Percentiles rank a stretch among this genome's conserved stretches.
Conservation (phyloP, 1,140 invertebrate species). For the Mactra quadrangularis region DNA sequence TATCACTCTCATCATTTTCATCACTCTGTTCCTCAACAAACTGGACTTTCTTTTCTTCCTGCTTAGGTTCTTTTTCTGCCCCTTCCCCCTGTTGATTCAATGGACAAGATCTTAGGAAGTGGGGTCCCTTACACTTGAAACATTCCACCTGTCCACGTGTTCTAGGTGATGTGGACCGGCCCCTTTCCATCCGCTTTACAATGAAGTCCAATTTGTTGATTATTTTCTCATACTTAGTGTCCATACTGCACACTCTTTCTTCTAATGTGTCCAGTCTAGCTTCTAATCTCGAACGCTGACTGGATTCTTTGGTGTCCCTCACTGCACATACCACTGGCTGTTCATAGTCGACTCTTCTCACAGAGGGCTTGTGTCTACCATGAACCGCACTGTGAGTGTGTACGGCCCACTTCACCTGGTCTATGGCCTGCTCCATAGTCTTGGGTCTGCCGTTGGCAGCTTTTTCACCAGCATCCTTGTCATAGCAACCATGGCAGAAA, state of each 20-base stretch:
- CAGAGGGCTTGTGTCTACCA: not conserved
- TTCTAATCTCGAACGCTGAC: not conserved
- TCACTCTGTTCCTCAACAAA: not conserved
- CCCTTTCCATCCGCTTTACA: not conserved
- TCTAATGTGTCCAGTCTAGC: not conserved
- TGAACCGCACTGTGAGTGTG: conserved; percentile 11
- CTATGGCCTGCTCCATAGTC: conserved; percentile 11
- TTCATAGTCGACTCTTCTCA: not conserved
- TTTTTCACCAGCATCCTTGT: conserved; percentile 25
- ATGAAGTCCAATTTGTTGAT: not conserved
- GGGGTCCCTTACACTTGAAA: not conserved
- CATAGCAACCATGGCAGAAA: conserved; percentile 22
- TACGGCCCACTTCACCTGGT: conserved; percentile 9
- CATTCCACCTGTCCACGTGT: not conserved
- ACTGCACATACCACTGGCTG: not conserved
- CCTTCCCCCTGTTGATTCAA: not conserved
- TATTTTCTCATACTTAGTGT: not conserved
- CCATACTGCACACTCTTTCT: not conserved
- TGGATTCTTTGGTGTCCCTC: not conserved
- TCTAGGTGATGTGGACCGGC: not conserved
- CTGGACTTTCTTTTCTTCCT: not conserved
- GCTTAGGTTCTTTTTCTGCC: not conserved
- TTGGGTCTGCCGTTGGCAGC: not conserved
- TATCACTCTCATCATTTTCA: not conserved
- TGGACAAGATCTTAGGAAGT: not conserved